Base-by-base conservation (phyloP, 1,140 invertebrate species). In the Brachionus rotundiformis region DNA sequence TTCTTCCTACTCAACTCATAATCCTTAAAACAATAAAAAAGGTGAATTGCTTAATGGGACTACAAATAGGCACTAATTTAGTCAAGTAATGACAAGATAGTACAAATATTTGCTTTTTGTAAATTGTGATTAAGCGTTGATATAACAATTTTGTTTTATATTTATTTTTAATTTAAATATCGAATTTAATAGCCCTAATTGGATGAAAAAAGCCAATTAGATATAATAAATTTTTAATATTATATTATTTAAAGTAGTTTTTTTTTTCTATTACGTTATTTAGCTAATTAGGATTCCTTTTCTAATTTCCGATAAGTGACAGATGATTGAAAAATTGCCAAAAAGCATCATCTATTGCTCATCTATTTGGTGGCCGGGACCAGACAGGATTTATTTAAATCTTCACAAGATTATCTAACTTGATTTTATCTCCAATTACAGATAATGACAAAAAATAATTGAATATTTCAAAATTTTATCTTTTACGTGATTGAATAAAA, bases 121-220 rank as follows among this genome's bases (percentile, higher is more conserved):
- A 54, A 54, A 54, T 54, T 54, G 47, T 54, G 47, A 54, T 54
- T 54, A 54, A 54, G 47, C 23, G 47, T 54, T 54, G 47, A 54
- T 54, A 54, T 54, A 54, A 54, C 47, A 16, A 54, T 54, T 54
- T 54, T 54, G 7, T 19, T 54, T 54, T 19, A 54, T 54, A 54
- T 54, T 54, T 54, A 54, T 54, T 54, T 54, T 54, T 54, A 54
- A 54, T 54, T 54, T 54, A 54, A 54, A 54, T 54, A 54, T 54
- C n/a, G 47, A 54, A 54, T 54, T 54, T 23, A 19, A 54, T 54
- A 6, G 47, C 47, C 47, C 2, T 54, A 54, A 54, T 54, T 54
- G 47, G 47, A 54, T 54, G 16, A 16, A 54, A 19, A 8, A 16
- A 54, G 47, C 47, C 47, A 54, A 54, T 54, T 54, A 54, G 6